A percentile compares a stretch with the other conserved stretches of the same genome.
phyloP scores from a whole-genome alignment of 37 sponge, comb jelly and placozoan species.

The Cladorhizidae sp. region DNA sequence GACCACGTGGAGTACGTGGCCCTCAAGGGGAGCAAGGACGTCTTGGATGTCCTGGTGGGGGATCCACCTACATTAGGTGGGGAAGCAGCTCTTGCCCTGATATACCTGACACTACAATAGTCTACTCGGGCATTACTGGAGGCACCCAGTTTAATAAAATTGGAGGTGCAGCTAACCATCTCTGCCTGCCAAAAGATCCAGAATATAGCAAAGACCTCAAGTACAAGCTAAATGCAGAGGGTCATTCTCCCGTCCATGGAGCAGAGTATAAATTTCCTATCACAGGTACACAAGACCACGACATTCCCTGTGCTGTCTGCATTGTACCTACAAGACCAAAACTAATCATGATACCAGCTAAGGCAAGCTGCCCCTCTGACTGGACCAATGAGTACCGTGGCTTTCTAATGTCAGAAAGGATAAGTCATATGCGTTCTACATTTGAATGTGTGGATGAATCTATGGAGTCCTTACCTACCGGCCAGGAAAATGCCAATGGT shows the following conservation, averaged over 20 bases:
- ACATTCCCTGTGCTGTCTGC: constrained; percentile 62
- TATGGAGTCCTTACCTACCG: constrained; percentile 25
- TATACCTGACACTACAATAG: not conserved
- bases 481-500: constrained; percentile 31
- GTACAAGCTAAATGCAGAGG: not conserved
- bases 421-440: not conserved
- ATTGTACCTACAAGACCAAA: constrained; percentile 4
- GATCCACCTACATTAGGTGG: constrained; percentile 24
- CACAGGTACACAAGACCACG: constrained; percentile 1
- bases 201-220: not conserved
- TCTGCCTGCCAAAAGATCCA: constrained; percentile 18
- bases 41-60: constrained; percentile 5
- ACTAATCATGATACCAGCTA: constrained; percentile 48
- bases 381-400: constrained; percentile 58
- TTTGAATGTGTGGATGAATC: constrained; percentile 46
- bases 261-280: constrained; percentile 48
- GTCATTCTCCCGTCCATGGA: constrained; percentile 20
- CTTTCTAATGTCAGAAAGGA: constrained; percentile 32
- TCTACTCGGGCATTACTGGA: constrained; percentile 9
- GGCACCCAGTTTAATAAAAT: not conserved
- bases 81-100: constrained; percentile 11
- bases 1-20: not conserved
- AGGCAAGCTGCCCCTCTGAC: constrained; percentile 21
- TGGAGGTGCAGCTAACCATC: constrained; percentile 10
- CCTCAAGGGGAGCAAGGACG: not conserved